Conservation (phyloP, 2,888 invertebrate genomes). For the Nomada ferruginata region DNA sequence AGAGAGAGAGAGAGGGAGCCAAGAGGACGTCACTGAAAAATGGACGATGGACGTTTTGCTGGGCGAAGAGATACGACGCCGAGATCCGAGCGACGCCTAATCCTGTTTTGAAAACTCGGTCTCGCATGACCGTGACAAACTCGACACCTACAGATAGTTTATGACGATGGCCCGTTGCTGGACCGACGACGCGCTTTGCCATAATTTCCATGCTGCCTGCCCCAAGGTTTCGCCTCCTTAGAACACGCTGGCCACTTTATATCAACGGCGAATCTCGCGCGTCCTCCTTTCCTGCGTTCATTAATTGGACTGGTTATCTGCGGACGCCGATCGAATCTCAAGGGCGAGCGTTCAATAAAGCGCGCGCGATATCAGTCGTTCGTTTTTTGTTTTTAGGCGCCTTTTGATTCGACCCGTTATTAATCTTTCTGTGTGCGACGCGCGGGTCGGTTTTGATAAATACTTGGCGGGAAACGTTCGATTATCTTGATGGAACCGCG, state of each 20-base stretch:
- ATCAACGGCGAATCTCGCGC: constrained; percentile 60
- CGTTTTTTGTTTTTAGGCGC: constrained; percentile 33
- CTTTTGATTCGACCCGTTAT: constrained; percentile 41
- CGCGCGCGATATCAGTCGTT: constrained; percentile 47
- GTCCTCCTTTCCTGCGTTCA: constrained; percentile 47
- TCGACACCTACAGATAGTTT: constrained; percentile 78
- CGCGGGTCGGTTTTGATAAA: constrained; percentile 39
- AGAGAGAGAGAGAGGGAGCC: constrained; percentile 45
- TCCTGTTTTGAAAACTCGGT: constrained; percentile 81
- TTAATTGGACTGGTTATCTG: constrained; percentile 70
- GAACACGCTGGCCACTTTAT: constrained; percentile 32
- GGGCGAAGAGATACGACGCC: constrained; percentile 49
- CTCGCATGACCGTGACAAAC: constrained; percentile 80
- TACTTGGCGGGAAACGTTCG: constrained; percentile 35
- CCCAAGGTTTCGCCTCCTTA: constrained; percentile 33
- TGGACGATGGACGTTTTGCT: constrained; percentile 76
- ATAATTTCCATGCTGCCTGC: constrained; percentile 57
- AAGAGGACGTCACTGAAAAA: constrained; percentile 73
- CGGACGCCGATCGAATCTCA: constrained; percentile 55
- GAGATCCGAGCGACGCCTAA: constrained; percentile 75
- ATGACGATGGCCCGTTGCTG: constrained; percentile 64
- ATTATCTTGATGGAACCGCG: constrained; percentile 30
- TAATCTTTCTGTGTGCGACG: constrained; percentile 48
- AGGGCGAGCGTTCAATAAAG: constrained; percentile 52
- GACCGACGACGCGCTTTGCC: constrained; percentile 30